Base-by-base conservation (phyloP, 2,888 invertebrate species). In the Hedychridium roseum region DNA sequence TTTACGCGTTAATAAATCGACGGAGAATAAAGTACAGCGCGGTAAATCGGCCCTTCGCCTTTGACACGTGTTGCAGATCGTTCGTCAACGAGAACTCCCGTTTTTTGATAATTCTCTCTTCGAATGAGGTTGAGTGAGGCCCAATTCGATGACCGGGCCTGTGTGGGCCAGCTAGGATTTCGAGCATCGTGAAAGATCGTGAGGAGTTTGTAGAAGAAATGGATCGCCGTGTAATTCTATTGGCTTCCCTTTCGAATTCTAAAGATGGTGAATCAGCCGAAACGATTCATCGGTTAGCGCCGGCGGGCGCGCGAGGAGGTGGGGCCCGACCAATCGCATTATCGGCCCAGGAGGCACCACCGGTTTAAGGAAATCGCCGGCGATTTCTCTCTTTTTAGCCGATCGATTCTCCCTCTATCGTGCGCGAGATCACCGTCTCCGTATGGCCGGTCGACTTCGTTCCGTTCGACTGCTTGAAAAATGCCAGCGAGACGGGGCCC, bases 401-500 rank as follows among this genome's bases (percentile, higher is more conserved):
- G 28, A 12, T 23, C 5, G 23, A n/a, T n/a, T n/a, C n/a, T n/a
- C n/a, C n/a, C n/a, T n/a, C n/a, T n/a, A n/a, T n/a, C n/a, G n/a
- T n/a, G n/a, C n/a, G n/a, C n/a, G n/a, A n/a, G n/a, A n/a, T n/a
- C n/a, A n/a, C n/a, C n/a, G n/a, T n/a, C n/a, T n/a, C n/a, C n/a
- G n/a, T n/a, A n/a, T n/a, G n/a, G n/a, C n/a, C n/a, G n/a, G n/a
- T 49, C 54, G 46, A 54, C 57, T 21, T 43, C 72, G 76, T 74
- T 75, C 71, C 71, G 60, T 66, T 43, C 57, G 72, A 69, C 64
- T 73, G 74, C 57, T 70, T 75, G 76, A 77, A 75, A 76, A 76
- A 77, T 78, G 71, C 54, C 37, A n/a, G n/a, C 48, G 55, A 41
- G 48, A 51, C 57, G 50, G 50, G 41, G 54, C 45, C 54, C 54